These are phyloP conservation scores for Chymomyza amoena DNA, from an alignment of 2,888 invertebrate species.

Conservation along the genomic window DNA sequence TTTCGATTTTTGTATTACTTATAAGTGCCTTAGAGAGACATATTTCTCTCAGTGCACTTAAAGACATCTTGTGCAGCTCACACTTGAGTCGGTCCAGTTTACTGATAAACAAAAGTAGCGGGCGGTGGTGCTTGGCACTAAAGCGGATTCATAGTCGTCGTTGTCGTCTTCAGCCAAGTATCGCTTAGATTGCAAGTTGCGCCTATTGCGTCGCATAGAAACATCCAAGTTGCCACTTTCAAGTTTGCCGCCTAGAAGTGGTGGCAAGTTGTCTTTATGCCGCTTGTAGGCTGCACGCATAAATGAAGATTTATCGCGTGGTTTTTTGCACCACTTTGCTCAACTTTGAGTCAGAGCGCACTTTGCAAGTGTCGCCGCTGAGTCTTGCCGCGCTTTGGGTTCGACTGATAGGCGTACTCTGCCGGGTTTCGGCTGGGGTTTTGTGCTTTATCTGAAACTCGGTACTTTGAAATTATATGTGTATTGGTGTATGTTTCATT, in stretches of 20 bases:
- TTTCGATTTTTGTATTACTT: too few relatives aligned
- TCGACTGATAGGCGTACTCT: background rate
- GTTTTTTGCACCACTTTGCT: background rate
- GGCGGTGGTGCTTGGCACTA: background rate
- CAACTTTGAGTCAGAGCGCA: background rate
- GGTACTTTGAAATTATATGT: background rate
- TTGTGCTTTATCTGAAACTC: background rate
- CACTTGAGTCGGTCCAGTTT: background rate
- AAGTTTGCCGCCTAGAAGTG: background rate
- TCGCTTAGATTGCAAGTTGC: background rate
- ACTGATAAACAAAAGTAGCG: background rate
- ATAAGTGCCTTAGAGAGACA: too few relatives aligned
- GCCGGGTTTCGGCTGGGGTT: background rate
- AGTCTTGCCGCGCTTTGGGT: background rate
- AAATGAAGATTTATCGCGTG: background rate
- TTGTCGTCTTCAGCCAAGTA: background rate
- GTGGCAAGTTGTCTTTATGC: background rate
- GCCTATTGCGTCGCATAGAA: background rate
- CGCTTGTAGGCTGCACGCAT: background rate
- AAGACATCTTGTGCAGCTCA: background rate
- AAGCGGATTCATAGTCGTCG: background rate
- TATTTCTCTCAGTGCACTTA: background rate
- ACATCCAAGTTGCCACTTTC: background rate
- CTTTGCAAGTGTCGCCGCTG: background rate
- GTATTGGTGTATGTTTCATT: background rate